Evolutionary conservation across 2,888 invertebrate genomes (phyloP).

Genomic region (Liposcelis brunnea): DNA sequence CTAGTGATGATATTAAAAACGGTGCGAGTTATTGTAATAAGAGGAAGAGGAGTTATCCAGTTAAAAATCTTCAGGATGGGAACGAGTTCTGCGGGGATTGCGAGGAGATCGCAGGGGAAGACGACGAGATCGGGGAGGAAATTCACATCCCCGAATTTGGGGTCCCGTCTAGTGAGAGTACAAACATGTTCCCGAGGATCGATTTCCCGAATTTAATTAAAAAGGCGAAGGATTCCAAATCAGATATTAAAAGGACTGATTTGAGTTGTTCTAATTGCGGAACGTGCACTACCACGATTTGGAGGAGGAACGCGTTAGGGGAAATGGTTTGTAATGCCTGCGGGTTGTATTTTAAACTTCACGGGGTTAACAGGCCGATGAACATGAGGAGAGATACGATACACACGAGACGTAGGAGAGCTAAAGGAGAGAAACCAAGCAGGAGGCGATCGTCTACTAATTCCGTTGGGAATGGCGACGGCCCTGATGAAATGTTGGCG

Average conservation of each 20-base stretch:
- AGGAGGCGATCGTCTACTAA: conserved; percentile 14
- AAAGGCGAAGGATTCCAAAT: not conserved
- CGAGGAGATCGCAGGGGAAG: conserved; percentile 10
- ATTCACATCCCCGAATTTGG: conserved; percentile 18
- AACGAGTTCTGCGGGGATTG: no score
- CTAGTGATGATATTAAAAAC: no score
- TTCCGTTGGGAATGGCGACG: conserved; percentile 23
- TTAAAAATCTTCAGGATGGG: no score
- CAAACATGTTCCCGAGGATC: conserved; percentile 14
- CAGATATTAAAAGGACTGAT: conserved; percentile 45
- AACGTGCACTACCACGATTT: conserved; percentile 93
- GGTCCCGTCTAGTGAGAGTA: conserved; percentile 22
- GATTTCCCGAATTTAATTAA: no score
- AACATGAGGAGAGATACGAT: conserved; percentile 95
- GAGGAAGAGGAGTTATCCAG: no score
- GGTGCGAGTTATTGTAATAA: no score
- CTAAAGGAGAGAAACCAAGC: conserved; percentile 41
- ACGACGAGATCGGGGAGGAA: conserved; percentile 19
- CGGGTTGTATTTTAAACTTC: conserved; percentile 92
- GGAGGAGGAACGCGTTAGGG: conserved; percentile 89
- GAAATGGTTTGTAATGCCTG: conserved; percentile 99
- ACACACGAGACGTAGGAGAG: conserved; percentile 79
- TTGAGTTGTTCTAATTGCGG: conserved; percentile 91
- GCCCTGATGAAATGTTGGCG: conserved; percentile 48
- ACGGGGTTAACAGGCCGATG: conserved; percentile 81